Evolutionary conservation across 2,113 vertebrate genomes (phyloP).

Genomic region (Anguilla rostrata): DNA sequence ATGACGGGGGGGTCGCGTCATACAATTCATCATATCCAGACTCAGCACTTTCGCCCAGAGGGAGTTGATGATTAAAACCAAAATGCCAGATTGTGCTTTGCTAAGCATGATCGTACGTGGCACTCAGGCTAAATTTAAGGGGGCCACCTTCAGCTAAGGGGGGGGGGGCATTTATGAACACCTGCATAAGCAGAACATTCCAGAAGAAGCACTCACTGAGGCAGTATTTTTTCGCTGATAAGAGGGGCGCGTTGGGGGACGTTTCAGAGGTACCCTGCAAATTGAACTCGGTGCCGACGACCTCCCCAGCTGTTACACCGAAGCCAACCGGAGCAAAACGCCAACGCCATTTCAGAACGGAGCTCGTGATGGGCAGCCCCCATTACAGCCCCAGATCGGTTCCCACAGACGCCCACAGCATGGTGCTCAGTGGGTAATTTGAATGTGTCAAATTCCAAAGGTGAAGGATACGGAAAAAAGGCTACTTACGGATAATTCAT

Average conservation of each 20-base stretch:
- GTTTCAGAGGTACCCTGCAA: neutral
- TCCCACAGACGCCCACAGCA: neutral
- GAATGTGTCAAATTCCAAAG: neutral
- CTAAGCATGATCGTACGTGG: constrained; percentile 57
- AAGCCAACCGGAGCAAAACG: neutral
- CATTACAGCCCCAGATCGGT: neutral
- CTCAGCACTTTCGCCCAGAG: constrained; percentile 44
- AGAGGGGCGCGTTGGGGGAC: neutral
- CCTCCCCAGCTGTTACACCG: neutral
- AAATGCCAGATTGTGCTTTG: constrained; percentile 60
- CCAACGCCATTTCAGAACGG: neutral
- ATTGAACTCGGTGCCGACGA: neutral
- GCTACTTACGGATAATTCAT: neutral
- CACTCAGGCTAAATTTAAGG: constrained; percentile 49
- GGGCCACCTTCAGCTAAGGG: constrained; percentile 47
- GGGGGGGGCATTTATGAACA: constrained; percentile 45
- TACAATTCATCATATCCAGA: constrained; percentile 67
- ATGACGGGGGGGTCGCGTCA: constrained; percentile 24
- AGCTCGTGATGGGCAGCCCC: neutral
- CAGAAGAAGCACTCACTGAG: neutral
- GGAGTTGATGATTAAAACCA: constrained; percentile 57
- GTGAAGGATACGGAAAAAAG: neutral
- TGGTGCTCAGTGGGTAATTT: neutral
- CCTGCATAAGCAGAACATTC: constrained; percentile 32
- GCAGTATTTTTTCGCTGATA: neutral